Base-by-base conservation (phyloP, 1,140 invertebrate species). In the Ostrea edulis region DNA sequence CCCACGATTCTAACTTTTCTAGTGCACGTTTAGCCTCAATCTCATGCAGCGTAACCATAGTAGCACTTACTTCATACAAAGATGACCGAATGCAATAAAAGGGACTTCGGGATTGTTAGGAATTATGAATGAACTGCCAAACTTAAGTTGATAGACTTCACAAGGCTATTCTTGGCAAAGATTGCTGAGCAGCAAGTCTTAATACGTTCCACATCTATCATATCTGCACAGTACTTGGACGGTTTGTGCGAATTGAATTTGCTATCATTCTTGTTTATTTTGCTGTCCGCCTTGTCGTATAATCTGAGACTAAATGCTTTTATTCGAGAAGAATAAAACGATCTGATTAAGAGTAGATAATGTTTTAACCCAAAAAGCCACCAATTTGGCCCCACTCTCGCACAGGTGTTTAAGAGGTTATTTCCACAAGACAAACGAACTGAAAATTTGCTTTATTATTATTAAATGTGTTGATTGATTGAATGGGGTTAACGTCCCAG, bases 191-290 rank as follows among this genome's bases (percentile, higher is more conserved):
- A 71, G 68, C 68, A 71, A 14, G 68, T 71, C 68, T 29, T 71
- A 71, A 71, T 71, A 71, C 68, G 68, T 71, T 71, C 12, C 29
- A 71, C 68, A 71, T 71, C 68, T 71, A 71, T 71, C 68, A 71
- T 71, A 71, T 71, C 68, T 71, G 25, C 68, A 71, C 68, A 71
- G 25, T 71, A 71, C 68, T 71, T 71, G 68, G 25, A 71, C 22
- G 29, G 68, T 71, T 71, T 71, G 68, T 71, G 68, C 68, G 68
- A 71, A 71, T 71, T 71, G 68, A 71, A 71, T 71, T 71, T 71
- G 68, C 68, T 71, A 71, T 71, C 68, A 71, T 71, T 9, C 29
- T 29, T 71, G 68, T 71, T 71, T 71, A 35, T 71, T 71, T 71
- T 71, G 68, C 68, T 71, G 68, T 71, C 68, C 68, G 68, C 29